Evolutionary conservation across 2,888 invertebrate genomes (phyloP).

Genomic region (Phalera bucephala): DNA sequence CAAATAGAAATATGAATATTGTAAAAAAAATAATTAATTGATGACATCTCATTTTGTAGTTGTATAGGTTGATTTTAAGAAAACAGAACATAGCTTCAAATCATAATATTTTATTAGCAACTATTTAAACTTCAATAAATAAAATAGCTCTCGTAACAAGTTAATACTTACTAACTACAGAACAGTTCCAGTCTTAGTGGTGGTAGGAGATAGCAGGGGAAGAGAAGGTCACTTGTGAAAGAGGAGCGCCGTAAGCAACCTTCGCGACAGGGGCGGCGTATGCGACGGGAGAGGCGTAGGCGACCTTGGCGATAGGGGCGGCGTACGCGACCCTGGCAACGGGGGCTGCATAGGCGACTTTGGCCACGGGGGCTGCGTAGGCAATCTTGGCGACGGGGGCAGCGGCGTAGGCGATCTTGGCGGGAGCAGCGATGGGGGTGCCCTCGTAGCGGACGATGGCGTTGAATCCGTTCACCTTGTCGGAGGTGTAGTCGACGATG

Average conservation of each 20-base stretch:
- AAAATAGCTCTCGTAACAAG: neutral
- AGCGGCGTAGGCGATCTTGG: slow-evolving; percentile 29
- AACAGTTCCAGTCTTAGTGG: neutral
- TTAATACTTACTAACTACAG: neutral
- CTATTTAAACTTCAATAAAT: neutral
- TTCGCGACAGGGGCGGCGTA: slow-evolving; percentile 39
- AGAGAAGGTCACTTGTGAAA: neutral
- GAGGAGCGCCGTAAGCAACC: slow-evolving; percentile 32
- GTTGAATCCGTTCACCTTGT: slow-evolving; percentile 66
- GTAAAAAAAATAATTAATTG: too few relatives aligned
- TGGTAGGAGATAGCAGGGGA: slow-evolving; percentile 1
- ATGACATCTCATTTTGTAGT: too few relatives aligned
- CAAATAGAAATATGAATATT: too few relatives aligned
- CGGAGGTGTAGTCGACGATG: slow-evolving; percentile 67
- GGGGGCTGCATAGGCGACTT: slow-evolving; percentile 45
- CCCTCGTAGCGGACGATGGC: slow-evolving; percentile 68
- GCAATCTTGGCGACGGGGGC: slow-evolving; percentile 32
- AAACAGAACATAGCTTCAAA: too few relatives aligned
- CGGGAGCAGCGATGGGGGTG: slow-evolving; percentile 41
- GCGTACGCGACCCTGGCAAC: slow-evolving; percentile 32
- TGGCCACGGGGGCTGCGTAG: slow-evolving; percentile 38
- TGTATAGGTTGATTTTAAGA: too few relatives aligned
- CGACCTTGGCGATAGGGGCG: slow-evolving; percentile 37
- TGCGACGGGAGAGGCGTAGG: slow-evolving; percentile 22
- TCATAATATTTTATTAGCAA: neutral